phyloP scores from a whole-genome alignment of 2,888 invertebrate genomes.

The Meghimatium bilineatum region DNA sequence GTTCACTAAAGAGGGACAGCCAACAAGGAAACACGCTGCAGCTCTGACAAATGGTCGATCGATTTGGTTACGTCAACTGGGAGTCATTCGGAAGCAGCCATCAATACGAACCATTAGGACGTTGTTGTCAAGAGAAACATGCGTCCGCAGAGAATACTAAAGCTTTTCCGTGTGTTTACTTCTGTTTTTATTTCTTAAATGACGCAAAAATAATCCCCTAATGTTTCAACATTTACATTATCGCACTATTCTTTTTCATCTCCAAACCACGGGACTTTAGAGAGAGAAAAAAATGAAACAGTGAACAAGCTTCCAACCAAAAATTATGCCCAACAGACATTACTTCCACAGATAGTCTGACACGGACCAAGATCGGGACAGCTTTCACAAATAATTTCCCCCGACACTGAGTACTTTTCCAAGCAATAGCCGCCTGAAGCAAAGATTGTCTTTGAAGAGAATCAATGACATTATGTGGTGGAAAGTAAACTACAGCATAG shows the following conservation, averaged over 20 bases:
- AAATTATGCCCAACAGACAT: no score
- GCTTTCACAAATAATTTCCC: constrained; percentile 14
- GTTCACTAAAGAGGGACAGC: background rate
- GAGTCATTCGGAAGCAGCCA: background rate
- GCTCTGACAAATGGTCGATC: background rate
- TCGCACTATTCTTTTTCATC: no score
- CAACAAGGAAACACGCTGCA: background rate
- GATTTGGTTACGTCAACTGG: background rate
- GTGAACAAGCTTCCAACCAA: no score
- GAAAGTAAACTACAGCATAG: background rate
- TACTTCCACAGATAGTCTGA: background rate
- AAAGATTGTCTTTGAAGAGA: background rate
- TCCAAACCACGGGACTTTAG: no score
- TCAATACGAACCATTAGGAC: background rate
- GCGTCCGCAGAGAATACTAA: background rate
- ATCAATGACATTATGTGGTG: background rate
- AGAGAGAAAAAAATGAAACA: no score
- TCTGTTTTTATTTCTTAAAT: no score
- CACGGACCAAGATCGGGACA: background rate
- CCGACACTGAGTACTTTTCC: background rate
- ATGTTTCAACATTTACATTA: no score
- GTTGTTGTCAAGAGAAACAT: background rate
- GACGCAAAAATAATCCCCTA: no score
- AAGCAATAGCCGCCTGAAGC: background rate
- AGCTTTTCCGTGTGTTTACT: background rate